Conservation (phyloP, 2,888 invertebrate genomes). For the Esperia sulphurella region DNA sequence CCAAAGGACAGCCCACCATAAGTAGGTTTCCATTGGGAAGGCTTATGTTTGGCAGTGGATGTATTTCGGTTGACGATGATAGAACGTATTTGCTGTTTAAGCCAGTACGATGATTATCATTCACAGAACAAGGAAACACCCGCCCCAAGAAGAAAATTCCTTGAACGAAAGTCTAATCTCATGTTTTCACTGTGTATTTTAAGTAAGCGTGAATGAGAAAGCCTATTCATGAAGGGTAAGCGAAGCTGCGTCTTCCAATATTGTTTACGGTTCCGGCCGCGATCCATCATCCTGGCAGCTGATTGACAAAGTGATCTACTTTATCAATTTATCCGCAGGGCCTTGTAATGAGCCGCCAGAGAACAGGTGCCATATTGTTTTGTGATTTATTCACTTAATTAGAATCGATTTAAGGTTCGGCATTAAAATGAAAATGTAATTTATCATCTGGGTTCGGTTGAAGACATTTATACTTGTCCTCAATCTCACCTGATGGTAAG, state of each 20-base stretch:
- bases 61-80: no score
- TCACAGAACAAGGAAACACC: no score
- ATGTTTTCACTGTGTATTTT: no score
- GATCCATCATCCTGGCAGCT: conserved; percentile 5
- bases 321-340: conserved; percentile 4
- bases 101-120: no score
- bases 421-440: not conserved
- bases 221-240: not conserved
- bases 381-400: conserved; percentile 3
- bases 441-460: not conserved
- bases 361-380: conserved; percentile 2
- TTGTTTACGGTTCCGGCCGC: not conserved
- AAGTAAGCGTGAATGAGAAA: not conserved
- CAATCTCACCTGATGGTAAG: no score
- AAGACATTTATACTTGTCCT: no score
- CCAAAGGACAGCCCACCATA: no score
- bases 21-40: no score
- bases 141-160: no score
- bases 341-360: not conserved
- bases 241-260: not conserved
- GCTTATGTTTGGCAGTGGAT: no score
- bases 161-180: no score
- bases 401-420: not conserved
- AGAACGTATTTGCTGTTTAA: no score
- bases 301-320: conserved; percentile 10